Evolutionary conservation across 2,888 invertebrate genomes (phyloP).

Genomic region (Zygothrica quintamaculata): DNA sequence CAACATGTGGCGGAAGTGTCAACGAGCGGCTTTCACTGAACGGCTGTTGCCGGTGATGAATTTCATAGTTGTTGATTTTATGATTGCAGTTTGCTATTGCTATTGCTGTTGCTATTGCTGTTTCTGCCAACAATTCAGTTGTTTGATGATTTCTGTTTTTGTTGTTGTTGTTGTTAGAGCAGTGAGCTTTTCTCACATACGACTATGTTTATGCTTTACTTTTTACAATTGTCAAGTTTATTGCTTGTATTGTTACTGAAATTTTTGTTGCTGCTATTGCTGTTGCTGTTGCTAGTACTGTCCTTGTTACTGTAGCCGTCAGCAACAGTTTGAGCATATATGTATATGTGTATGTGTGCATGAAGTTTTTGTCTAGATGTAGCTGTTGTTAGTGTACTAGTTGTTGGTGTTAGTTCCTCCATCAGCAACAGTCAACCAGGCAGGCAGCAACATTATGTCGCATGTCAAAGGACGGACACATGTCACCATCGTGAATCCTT

Average conservation of each 20-base stretch:
- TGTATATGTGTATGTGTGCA: conserved; percentile 15
- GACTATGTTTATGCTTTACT: conserved; percentile 58
- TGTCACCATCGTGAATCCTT: conserved; percentile 85
- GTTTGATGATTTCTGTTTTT: conserved; percentile 51
- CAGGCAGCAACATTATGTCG: conserved; percentile 69
- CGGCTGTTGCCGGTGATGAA: conserved; percentile 76
- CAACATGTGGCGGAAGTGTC: conserved; percentile 69
- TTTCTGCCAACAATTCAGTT: conserved; percentile 56
- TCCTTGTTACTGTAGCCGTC: conserved; percentile 65
- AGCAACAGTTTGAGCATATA: conserved; percentile 78
- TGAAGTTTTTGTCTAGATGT: conserved; percentile 45
- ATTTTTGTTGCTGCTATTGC: conserved; percentile 56
- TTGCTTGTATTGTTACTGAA: conserved; percentile 53
- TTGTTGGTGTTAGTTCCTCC: conserved; percentile 39
- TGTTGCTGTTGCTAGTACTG: conserved; percentile 65
- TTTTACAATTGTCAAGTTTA: conserved; percentile 76
- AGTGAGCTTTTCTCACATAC: conserved; percentile 37
- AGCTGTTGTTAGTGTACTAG: conserved; percentile 1
- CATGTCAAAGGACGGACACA: conserved; percentile 81
- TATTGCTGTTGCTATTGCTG: conserved; percentile 57
- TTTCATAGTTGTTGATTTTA: conserved; percentile 83
- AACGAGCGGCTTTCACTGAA: conserved; percentile 66
- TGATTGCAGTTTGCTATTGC: conserved; percentile 73
- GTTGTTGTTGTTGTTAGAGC: conserved; percentile 32
- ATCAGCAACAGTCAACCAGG: conserved; percentile 45